These are phyloP conservation scores for Hydrocynus forskahlii DNA, from an alignment of 2,797 vertebrate species.

Conservation along the genomic window DNA sequence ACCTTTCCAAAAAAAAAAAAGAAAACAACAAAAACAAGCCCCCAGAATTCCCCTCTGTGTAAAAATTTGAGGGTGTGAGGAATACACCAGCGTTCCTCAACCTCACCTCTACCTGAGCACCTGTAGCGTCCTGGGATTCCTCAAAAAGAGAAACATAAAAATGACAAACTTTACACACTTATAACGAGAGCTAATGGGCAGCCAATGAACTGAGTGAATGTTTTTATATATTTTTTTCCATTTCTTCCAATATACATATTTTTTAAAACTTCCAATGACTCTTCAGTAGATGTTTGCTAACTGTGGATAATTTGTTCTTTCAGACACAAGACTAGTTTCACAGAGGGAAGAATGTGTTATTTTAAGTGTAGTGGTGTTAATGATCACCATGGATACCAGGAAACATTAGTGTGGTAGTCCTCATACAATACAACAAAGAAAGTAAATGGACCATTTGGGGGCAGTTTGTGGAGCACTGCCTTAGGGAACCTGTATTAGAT, in stretches of 20 bases:
- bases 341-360: neutral
- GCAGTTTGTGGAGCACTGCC: no score
- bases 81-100: neutral
- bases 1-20: slow-evolving; percentile 1
- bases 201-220: neutral
- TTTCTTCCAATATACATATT: no score
- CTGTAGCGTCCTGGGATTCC: neutral
- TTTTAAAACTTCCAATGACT: no score
- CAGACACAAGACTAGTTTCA: neutral
- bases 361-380: no score
- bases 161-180: neutral
- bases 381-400: no score
- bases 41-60: slow-evolving; percentile 21
- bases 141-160: no score
- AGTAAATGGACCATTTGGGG: no score
- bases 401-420: no score
- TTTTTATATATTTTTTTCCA: no score
- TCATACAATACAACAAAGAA: no score
- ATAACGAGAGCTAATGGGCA: neutral
- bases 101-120: neutral
- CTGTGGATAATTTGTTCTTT: neutral
- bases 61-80: slow-evolving; percentile 36
- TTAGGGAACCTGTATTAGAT: no score
- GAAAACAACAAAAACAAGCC: neutral
- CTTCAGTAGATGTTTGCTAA: no score